A percentile compares a stretch with the other conserved stretches of the same genome.
phyloP scores from a whole-genome alignment of 2,888 invertebrate species.

The Cyaniris semiargus region DNA sequence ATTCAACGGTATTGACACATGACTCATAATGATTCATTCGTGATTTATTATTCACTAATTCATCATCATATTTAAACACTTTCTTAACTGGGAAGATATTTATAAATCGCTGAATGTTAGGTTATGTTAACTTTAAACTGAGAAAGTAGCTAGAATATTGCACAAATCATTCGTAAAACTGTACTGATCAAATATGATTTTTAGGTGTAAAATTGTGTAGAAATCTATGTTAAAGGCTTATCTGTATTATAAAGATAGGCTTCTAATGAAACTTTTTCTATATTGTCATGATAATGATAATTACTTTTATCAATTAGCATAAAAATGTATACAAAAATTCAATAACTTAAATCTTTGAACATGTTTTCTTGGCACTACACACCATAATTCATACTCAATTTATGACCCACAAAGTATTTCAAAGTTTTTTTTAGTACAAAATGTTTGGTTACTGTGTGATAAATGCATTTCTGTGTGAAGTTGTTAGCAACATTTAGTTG shows the following conservation, averaged over 20 bases:
- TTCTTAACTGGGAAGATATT: not conserved
- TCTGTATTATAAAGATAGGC: not conserved
- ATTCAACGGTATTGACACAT: not conserved
- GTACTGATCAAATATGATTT: not conserved
- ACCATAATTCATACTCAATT: not conserved
- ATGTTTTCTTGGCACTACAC: not conserved
- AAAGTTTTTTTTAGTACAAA: too few relatives aligned
- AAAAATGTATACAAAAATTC: not conserved
- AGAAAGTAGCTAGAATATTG: not conserved
- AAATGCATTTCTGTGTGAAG: too few relatives aligned
- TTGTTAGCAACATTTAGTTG: too few relatives aligned
- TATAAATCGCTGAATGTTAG: not conserved
- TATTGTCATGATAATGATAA: not conserved
- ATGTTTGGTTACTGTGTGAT: too few relatives aligned
- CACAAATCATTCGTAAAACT: not conserved
- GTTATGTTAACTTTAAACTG: not conserved
- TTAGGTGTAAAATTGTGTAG: not conserved
- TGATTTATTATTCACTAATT: not conserved
- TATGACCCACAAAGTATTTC: not conserved
- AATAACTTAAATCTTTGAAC: not conserved
- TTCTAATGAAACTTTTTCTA: not conserved
- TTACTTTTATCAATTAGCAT: not conserved
- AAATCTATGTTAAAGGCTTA: not conserved
- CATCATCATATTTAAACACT: not conserved
- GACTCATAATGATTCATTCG: conserved; percentile 9